A percentile compares a stretch with the other conserved stretches of the same genome.
These are phyloP conservation scores for Nettapus auritus DNA, from an alignment of 2,113 vertebrate species.

Conservation along the genomic window DNA sequence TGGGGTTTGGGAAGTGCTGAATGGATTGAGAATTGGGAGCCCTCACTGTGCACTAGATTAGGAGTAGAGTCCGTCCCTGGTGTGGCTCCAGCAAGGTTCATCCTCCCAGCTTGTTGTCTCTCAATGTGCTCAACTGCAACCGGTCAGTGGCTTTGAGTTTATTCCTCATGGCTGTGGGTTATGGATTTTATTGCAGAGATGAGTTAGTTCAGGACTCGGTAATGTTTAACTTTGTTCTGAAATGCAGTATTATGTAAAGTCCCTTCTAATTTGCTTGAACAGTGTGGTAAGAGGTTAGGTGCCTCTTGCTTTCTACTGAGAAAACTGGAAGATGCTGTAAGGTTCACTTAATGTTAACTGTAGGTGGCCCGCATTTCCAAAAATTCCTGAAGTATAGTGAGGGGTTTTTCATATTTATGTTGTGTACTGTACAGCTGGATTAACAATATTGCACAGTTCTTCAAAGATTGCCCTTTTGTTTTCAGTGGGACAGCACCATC, in stretches of 20 bases:
- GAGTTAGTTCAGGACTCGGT: not conserved
- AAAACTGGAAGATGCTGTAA: not conserved
- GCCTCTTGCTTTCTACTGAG: not conserved
- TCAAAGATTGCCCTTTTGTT: not conserved
- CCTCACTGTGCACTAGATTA: not conserved
- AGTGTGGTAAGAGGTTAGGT: not conserved
- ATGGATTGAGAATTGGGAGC: not conserved
- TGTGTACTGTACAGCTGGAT: not conserved
- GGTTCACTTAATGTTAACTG: accelerated
- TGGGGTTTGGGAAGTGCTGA: not conserved
- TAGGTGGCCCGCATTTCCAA: not conserved
- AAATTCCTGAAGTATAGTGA: not conserved
- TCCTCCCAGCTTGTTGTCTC: not conserved
- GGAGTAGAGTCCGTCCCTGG: not conserved
- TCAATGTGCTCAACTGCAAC: not conserved
- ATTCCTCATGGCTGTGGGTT: accelerated
- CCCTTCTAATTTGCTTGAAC: not conserved
- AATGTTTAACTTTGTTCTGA: not conserved
- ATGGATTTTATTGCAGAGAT: not conserved
- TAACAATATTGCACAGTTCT: not conserved
- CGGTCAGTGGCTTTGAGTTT: not conserved
- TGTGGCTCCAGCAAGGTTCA: not conserved
- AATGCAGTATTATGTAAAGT: not conserved
- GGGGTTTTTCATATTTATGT: accelerated
- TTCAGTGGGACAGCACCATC: not conserved